phyloP scores from a whole-genome alignment of 2,888 invertebrate genomes.

The Poecilobothrus nobilitatus region DNA sequence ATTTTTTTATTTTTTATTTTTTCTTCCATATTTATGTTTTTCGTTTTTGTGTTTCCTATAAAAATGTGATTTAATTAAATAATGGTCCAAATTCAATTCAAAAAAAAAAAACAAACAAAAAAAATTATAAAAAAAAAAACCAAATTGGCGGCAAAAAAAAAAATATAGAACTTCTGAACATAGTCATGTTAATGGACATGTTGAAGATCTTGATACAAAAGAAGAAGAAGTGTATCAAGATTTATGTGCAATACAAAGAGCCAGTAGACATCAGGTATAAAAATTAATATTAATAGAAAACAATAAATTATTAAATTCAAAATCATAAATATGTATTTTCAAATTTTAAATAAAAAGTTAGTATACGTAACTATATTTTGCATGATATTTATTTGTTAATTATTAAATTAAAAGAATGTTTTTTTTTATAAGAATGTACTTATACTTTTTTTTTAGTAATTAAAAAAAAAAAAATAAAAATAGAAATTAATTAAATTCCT shows the following conservation, averaged over 20 bases:
- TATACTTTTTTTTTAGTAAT: background rate
- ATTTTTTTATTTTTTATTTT: too few relatives aligned
- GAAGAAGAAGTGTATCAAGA: conserved; percentile 94
- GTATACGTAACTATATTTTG: too few relatives aligned
- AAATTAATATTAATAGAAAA: background rate
- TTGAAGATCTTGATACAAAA: conserved; percentile 47
- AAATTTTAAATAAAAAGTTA: background rate
- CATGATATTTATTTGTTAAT: conserved; percentile 12
- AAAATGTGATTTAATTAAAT: too few relatives aligned
- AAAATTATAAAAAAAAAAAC: background rate
- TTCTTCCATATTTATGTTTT: too few relatives aligned
- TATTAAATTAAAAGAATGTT: too few relatives aligned
- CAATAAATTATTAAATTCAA: too few relatives aligned
- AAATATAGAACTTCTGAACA: conserved; percentile 49
- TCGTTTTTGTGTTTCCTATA: too few relatives aligned
- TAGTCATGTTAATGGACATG: conserved; percentile 43
- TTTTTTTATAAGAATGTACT: too few relatives aligned
- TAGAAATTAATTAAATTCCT: conserved; percentile 13
- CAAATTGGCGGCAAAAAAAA: background rate
- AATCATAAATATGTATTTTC: background rate
- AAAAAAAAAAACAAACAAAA: background rate
- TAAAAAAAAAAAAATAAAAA: background rate
- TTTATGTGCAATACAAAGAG: conserved; percentile 67
- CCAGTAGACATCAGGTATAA: conserved; percentile 47
- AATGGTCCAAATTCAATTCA: too few relatives aligned